A percentile compares a stretch with the other conserved stretches of the same genome.
Conservation (phyloP, 2,797 vertebrate species). For the Thamnophis elegans region DNA sequence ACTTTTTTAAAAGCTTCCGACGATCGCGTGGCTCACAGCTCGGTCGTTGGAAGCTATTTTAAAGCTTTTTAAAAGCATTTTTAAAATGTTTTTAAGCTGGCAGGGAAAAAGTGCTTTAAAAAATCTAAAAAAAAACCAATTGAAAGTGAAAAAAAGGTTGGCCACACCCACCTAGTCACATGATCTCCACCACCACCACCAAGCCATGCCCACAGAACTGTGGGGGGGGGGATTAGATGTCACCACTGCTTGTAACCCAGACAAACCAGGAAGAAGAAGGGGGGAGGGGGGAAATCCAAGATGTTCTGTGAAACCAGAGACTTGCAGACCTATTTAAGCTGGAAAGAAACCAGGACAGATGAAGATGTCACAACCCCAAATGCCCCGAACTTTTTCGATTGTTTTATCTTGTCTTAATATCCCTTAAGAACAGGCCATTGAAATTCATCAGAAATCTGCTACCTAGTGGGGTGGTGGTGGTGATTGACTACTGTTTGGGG, state of each 20-base stretch:
- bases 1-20: too few species aligned
- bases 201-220: too few species aligned
- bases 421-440: background rate
- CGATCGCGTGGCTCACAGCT: too few species aligned
- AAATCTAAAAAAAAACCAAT: too few species aligned
- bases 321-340: background rate
- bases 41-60: too few species aligned
- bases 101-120: too few species aligned
- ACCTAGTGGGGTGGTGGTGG: background rate
- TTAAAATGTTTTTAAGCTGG: too few species aligned
- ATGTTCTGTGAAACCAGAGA: background rate
- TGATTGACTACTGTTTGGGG: background rate
- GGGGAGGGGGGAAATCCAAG: background rate
- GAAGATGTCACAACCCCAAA: background rate
- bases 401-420: background rate
- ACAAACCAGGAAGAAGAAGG: slow-evolving; percentile 3
- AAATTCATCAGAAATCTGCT: background rate
- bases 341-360: background rate
- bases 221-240: too few species aligned
- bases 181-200: too few species aligned
- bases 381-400: background rate
- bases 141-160: too few species aligned
- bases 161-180: too few species aligned
- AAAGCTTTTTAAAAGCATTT: too few species aligned
- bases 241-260: background rate